Evolutionary conservation across 2,888 invertebrate genomes (phyloP).

Genomic region (Tridacna gigas): DNA sequence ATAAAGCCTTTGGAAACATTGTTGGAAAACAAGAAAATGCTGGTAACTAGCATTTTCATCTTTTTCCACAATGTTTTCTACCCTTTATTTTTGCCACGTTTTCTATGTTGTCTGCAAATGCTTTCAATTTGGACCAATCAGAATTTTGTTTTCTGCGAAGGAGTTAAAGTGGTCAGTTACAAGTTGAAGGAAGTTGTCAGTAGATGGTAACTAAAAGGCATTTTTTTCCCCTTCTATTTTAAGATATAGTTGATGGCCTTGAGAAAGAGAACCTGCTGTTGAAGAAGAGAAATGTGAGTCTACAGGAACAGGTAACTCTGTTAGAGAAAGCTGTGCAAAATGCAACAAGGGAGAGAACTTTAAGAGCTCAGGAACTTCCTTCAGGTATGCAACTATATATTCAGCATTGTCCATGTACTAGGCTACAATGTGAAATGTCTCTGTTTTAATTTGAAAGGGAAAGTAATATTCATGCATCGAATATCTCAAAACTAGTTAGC

Average conservation of each 20-base stretch:
- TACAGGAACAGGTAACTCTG: slow-evolving; percentile 75
- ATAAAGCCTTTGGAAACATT: no score
- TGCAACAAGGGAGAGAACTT: slow-evolving; percentile 58
- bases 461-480: no score
- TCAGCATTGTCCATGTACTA: no score
- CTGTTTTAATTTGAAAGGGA: no score
- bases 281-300: slow-evolving; percentile 72
- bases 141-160: no score
- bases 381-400: no score
- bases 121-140: no score
- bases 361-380: not conserved
- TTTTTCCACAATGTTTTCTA: slow-evolving; percentile 17
- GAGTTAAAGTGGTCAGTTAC: no score
- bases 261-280: slow-evolving; percentile 75
- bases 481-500: no score
- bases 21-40: not conserved
- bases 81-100: no score
- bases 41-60: not conserved
- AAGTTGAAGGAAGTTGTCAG: not conserved
- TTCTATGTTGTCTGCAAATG: no score
- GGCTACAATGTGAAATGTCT: no score
- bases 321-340: slow-evolving; percentile 73
- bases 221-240: slow-evolving; percentile 27
- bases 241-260: slow-evolving; percentile 70
- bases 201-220: not conserved